Conservation (phyloP, 2,113 vertebrate genomes). For the Nothocercus julius region DNA sequence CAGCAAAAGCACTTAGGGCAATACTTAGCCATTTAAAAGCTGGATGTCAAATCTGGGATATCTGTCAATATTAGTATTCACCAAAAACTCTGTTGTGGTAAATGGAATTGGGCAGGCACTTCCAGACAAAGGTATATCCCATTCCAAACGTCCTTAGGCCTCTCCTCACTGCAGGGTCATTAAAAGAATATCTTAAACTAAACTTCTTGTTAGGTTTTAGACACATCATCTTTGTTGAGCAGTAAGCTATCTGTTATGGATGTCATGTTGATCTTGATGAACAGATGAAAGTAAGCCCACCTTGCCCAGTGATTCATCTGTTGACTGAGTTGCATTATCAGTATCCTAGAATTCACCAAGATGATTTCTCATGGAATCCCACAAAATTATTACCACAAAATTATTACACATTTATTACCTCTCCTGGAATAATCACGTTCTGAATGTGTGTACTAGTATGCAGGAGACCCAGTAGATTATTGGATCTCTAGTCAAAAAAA, state of each 20-base stretch:
- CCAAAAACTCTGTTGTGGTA: background rate
- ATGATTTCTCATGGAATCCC: background rate
- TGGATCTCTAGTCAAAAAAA: background rate
- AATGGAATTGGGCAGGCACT: background rate
- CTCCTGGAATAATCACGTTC: background rate
- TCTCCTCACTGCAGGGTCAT: background rate
- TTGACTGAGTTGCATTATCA: background rate
- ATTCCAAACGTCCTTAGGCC: rapidly evolving
- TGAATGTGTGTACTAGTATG: background rate
- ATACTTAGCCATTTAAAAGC: rapidly evolving
- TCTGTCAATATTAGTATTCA: background rate
- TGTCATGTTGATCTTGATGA: background rate
- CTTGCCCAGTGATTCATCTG: background rate
- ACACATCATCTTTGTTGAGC: background rate
- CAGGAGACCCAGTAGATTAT: background rate
- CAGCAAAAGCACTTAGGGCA: background rate
- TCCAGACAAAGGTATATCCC: background rate
- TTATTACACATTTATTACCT: background rate
- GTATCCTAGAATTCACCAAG: background rate
- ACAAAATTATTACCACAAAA: background rate
- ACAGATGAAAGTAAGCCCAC: background rate
- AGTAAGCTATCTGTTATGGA: background rate
- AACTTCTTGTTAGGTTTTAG: background rate
- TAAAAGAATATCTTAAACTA: background rate
- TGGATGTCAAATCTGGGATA: background rate